Conservation (phyloP, 2,797 vertebrate genomes). For the Valencia hispanica region DNA sequence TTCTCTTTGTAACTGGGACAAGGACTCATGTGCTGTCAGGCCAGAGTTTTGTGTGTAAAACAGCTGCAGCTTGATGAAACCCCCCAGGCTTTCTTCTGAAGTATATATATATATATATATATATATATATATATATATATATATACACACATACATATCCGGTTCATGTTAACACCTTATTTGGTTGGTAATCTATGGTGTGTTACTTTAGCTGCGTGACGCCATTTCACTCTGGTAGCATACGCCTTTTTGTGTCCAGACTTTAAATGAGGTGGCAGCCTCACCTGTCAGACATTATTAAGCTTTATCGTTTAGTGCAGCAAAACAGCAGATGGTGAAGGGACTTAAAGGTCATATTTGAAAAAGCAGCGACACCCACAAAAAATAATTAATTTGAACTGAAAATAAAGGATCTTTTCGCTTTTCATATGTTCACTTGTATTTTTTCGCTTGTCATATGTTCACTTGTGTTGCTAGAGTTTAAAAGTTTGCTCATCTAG, state of each 20-base stretch:
- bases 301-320: neutral
- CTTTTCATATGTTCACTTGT: too few species aligned
- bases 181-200: neutral
- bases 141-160: too few species aligned
- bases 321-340: slow-evolving; percentile 10
- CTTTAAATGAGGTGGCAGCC: neutral
- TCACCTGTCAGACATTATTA: slow-evolving; percentile 1
- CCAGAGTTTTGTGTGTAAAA: slow-evolving; percentile 17
- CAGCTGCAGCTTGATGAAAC: slow-evolving; percentile 22
- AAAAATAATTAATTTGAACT: neutral
- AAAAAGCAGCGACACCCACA: neutral
- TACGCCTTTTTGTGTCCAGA: neutral
- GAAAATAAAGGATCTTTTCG: neutral
- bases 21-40: slow-evolving; percentile 39
- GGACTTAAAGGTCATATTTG: slow-evolving; percentile 6
- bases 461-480: neutral
- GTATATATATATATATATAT: too few species aligned
- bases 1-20: slow-evolving; percentile 67
- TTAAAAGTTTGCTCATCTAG: neutral
- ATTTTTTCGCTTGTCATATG: neutral
- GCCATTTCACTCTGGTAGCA: neutral
- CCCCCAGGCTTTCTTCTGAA: neutral
- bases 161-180: slow-evolving; percentile 4
- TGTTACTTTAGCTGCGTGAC: neutral
- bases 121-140: too few species aligned